Base-by-base conservation (phyloP, 92 coral and sea anemone genomes). In the Zoanthus sociatus region DNA sequence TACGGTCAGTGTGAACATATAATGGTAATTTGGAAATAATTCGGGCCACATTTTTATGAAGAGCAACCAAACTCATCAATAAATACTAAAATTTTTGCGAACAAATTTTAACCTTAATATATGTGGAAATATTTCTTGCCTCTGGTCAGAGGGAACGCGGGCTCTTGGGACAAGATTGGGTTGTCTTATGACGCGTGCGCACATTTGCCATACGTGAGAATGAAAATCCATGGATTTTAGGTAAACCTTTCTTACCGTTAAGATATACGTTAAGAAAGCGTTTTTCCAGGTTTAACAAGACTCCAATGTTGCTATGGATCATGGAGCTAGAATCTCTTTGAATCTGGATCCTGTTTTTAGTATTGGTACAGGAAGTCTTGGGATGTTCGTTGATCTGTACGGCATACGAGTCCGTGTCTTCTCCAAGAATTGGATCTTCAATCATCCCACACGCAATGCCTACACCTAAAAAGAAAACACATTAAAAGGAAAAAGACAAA, bases 381-480 rank as follows among this genome's bases (percentile, higher is more conserved):
- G 95, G 98, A 60, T 94, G 98, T 64, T 94, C 98, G 60, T 94
- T 92, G 88, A 94, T 89, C 58, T 94, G 98, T 1, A 94, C 98
- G 11, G 98, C 98, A 66, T 88, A 94, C 10, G 98, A 94, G 74
- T 92, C 90, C 12, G 89, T 48, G 61, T 94, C 98, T 73, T 94
- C 98, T n/a, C 98, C 98, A n/a, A 94, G 84, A 50, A 94, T 94
- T 0, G 98, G 98, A 76, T 94, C 98, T 33, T 94, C 98, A 20
- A 94, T 78, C 60, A 87, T 78, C 2, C 92, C 93, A 68, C 90
- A 87, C 9, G 98, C 92, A 56, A 94, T 74, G 7, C 98, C 98
- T 7, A 94, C 93, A 31, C 98, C 98, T 94, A 14, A 69, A 30
- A 67, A 60, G 7, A 13, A 15, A 60, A 60, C 66, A 3, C 42